Conservation (phyloP, 1,140 invertebrate genomes). For the Ylistrum balloti region DNA sequence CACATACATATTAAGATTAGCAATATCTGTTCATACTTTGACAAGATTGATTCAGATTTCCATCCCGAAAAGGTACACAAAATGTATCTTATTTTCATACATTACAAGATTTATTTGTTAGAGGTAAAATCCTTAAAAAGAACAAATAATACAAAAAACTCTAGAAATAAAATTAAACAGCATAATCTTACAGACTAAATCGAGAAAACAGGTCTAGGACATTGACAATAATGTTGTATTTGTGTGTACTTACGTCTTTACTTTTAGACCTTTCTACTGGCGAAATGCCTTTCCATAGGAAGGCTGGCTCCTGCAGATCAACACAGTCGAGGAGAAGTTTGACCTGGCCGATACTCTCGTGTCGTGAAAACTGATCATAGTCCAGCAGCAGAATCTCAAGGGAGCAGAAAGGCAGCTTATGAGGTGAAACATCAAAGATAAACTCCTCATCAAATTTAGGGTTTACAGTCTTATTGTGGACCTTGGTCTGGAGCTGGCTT, state of each 20-base stretch:
- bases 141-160: too few relatives aligned
- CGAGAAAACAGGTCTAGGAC: too few relatives aligned
- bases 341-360: constrained; percentile 80
- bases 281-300: constrained; percentile 78
- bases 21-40: too few relatives aligned
- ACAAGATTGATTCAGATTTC: too few relatives aligned
- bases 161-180: too few relatives aligned
- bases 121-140: too few relatives aligned
- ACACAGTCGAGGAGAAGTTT: constrained; percentile 74
- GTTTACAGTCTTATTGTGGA: constrained; percentile 87
- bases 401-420: constrained; percentile 68
- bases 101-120: too few relatives aligned
- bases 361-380: constrained; percentile 80
- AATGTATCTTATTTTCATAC: too few relatives aligned
- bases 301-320: constrained; percentile 75
- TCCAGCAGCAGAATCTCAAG: constrained; percentile 80
- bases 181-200: too few relatives aligned
- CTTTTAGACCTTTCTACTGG: constrained; percentile 69
- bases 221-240: constrained; percentile 26
- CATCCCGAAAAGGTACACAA: too few relatives aligned
- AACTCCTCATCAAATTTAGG: constrained; percentile 84
- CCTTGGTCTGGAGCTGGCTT: constrained; percentile 75
- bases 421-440: constrained; percentile 77
- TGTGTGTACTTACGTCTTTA: constrained; percentile 69
- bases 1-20: too few relatives aligned